These are phyloP conservation scores for Metaphire vulgaris DNA, from an alignment of 1,140 invertebrate genomes.

Conservation along the genomic window DNA sequence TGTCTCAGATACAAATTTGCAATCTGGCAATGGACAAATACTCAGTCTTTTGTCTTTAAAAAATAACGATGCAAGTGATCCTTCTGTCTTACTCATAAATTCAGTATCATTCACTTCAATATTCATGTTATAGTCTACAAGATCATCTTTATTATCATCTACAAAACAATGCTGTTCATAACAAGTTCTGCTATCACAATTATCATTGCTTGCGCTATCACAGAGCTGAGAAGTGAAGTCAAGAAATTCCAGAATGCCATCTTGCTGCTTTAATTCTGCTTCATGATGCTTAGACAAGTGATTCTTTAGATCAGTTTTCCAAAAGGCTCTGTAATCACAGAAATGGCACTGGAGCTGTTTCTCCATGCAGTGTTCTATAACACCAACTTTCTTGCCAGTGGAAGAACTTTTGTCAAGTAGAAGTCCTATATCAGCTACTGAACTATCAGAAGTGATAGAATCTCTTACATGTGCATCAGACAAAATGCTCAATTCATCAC, in stretches of 20 bases:
- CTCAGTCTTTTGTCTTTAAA: neutral
- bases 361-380: constrained; percentile 59
- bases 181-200: neutral
- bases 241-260: neutral
- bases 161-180: neutral
- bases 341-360: constrained; percentile 47
- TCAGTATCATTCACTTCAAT: neutral
- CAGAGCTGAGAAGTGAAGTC: neutral
- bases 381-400: constrained; percentile 49
- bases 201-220: neutral
- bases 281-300: constrained; percentile 52
- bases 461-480: no score
- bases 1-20: constrained; percentile 40
- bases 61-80: constrained; percentile 19
- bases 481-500: no score
- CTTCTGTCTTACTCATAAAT: neutral
- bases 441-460: no score
- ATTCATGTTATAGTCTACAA: constrained; percentile 58
- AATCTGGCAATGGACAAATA: constrained; percentile 38
- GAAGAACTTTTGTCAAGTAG: no score
- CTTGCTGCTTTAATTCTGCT: constrained; percentile 19
- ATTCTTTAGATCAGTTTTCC: constrained; percentile 53
- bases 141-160: neutral
- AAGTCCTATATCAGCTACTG: no score
- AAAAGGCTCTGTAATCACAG: constrained; percentile 48